These are phyloP conservation scores for Gambusia yucatana DNA, from an alignment of 2,797 vertebrate species.

Conservation along the genomic window DNA sequence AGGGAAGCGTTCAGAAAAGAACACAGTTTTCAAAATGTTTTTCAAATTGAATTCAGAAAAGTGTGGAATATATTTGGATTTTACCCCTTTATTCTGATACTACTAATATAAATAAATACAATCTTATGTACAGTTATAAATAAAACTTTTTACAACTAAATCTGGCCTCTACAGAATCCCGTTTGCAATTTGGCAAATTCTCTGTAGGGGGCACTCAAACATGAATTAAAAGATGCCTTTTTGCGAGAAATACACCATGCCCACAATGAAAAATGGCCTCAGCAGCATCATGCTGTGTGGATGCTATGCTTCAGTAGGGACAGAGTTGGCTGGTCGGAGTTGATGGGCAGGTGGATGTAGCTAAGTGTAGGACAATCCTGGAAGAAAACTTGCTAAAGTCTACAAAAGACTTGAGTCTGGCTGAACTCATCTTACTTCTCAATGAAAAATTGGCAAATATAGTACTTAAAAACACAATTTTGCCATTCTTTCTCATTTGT, in stretches of 20 bases:
- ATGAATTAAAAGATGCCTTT: background rate
- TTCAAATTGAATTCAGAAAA: background rate
- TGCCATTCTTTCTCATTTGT: background rate
- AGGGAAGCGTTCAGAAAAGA: background rate
- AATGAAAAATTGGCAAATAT: background rate
- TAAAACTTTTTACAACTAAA: background rate
- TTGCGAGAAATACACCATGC: background rate
- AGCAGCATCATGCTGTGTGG: background rate
- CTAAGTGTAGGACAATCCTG: background rate
- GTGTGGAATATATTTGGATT: background rate
- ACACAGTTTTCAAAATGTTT: background rate
- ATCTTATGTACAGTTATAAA: background rate
- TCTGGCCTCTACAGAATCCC: background rate
- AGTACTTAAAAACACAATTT: background rate
- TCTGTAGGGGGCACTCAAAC: background rate
- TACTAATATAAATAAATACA: background rate
- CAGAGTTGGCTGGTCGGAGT: background rate
- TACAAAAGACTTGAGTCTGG: background rate
- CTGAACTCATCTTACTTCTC: background rate
- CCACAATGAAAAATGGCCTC: background rate
- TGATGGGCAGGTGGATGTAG: background rate
- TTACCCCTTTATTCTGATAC: background rate
- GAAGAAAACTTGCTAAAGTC: background rate
- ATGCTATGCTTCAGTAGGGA: background rate
- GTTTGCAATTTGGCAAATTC: background rate